Base-by-base conservation (phyloP, 2,113 vertebrate species). In the Cyphomyrus plagiostoma region DNA sequence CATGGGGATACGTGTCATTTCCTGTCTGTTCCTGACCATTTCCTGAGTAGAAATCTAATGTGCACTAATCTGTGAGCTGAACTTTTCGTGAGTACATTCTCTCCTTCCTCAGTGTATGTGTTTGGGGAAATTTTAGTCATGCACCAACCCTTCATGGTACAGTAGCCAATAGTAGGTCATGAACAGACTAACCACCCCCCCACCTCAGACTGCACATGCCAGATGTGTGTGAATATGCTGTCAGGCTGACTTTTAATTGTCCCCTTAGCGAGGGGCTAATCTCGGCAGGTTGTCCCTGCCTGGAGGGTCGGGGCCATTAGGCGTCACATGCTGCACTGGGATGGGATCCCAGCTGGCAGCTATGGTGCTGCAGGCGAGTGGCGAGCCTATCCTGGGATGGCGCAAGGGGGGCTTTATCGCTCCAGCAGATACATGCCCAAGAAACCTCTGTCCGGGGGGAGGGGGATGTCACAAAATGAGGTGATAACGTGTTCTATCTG, bases 221-320 rank as follows among this genome's bases (percentile, higher is more conserved):
- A 35, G 46, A 39, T 45, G 19, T 70, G 90, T 80, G 83, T 82
- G 84, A 85, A 83, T 66, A 52, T 91, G 85, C 88, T 77, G 74
- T 50, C 83, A 11, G 56, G 80, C 62, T 88, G 87, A 89, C 90
- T 85, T 90, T 92, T 93, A 92, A 92, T 92, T 92, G 90, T 86
- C 88, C 91, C 90, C 89, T 53, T 86, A 56, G 88, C 86, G 86
- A 90, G 89, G 82, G 87, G 90, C 89, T 87, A 87, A 91, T 88
- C 86, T 80, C 83, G 88, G 89, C 77, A 46, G 91, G 91, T 90
- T 92, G 89, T 84, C 89, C 88, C 92, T 91, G 91, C 90, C 93
- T 91, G 91, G 45, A 90, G 89, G 91, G 85, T 82, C 89, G 83
- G 87, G 89, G 89, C 88, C 87, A 89, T 88, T 92, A 89, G 77